A percentile compares a stretch with the other conserved stretches of the same genome.
phyloP scores from a whole-genome alignment of 2,797 vertebrate genomes.

The Xerus rutilus region DNA sequence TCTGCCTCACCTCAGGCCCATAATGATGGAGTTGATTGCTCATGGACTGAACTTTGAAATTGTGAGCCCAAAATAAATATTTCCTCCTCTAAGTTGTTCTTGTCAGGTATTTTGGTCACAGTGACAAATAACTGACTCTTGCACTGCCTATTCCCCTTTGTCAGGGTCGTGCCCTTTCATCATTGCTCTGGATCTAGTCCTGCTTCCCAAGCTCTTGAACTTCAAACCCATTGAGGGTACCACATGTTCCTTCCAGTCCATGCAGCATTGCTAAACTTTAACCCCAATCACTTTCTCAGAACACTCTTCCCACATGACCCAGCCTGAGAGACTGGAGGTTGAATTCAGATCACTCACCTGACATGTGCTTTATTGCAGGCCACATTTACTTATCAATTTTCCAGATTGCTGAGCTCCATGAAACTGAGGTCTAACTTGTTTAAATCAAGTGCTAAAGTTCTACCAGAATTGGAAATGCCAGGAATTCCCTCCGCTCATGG shows the following conservation, averaged over 20 bases:
- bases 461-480: slow-evolving; percentile 42
- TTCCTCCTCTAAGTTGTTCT: too few species aligned
- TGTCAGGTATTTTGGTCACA: too few species aligned
- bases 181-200: neutral
- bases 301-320: neutral
- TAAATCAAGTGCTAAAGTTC: neutral
- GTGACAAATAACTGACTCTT: too few species aligned
- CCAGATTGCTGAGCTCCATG: neutral
- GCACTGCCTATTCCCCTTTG: neutral
- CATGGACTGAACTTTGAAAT: too few species aligned
- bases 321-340: neutral
- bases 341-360: neutral
- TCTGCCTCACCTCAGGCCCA: too few species aligned
- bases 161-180: neutral
- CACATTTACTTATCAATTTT: neutral
- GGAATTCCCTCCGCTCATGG: slow-evolving; percentile 2
- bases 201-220: slow-evolving; percentile 14
- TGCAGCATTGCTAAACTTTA: neutral
- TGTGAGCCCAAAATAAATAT: too few species aligned
- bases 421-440: neutral
- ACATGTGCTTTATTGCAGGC: neutral
- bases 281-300: neutral
- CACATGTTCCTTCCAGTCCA: neutral
- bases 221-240: neutral
- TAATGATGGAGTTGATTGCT: too few species aligned